Evolutionary conservation across 92 coral and sea anemone genomes (phyloP).

Genomic region (Palythoa grandis): DNA sequence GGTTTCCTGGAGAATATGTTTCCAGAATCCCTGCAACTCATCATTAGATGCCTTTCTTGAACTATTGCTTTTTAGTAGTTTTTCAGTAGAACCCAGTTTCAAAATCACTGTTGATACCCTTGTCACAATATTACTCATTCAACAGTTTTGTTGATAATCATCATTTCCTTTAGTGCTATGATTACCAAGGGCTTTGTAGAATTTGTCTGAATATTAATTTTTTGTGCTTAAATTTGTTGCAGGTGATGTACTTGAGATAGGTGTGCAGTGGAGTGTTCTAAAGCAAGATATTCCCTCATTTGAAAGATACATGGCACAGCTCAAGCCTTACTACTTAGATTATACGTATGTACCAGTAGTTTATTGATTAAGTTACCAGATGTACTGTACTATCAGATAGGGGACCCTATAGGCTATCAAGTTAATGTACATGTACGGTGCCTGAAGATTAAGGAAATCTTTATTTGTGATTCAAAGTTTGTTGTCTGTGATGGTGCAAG

Average conservation of each 20-base stretch:
- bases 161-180: not conserved
- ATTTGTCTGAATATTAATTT: not conserved
- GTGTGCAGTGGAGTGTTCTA: constrained; percentile 98
- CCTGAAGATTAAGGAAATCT: too few relatives aligned
- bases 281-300: constrained; percentile 94
- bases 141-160: not conserved
- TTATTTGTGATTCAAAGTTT: too few relatives aligned
- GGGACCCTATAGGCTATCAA: too few relatives aligned
- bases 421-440: too few relatives aligned
- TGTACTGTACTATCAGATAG: not conserved
- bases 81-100: too few relatives aligned
- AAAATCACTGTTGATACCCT: too few relatives aligned
- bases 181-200: not conserved
- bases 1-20: too few relatives aligned
- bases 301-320: constrained; percentile 99
- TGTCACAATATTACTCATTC: too few relatives aligned
- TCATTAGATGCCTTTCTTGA: too few relatives aligned
- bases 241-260: constrained; percentile 99
- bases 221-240: not conserved
- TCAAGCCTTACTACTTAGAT: constrained; percentile 96
- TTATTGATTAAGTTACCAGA: not conserved
- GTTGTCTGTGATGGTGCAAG: too few relatives aligned
- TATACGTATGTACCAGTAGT: constrained; percentile 66
- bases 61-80: too few relatives aligned
- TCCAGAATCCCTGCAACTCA: too few relatives aligned